These are phyloP conservation scores for Schizaphis graminum DNA, from an alignment of 2,888 invertebrate species.

Conservation along the genomic window DNA sequence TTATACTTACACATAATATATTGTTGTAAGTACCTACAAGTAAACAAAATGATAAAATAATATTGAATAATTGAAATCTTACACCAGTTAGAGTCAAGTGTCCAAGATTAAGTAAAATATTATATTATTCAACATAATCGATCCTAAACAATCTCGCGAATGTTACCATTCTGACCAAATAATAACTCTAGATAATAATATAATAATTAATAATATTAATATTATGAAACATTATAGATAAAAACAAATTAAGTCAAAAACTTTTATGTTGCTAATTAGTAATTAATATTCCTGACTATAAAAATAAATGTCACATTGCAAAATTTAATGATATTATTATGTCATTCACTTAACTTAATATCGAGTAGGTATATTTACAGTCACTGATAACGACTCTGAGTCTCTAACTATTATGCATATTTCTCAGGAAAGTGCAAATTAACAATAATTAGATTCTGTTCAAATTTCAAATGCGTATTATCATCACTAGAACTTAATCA, in stretches of 20 bases:
- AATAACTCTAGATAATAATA: not conserved
- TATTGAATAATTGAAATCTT: no score
- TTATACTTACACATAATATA: no score
- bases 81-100: not conserved
- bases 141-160: not conserved
- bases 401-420: not conserved
- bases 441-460: not conserved
- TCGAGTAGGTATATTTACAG: not conserved
- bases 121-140: not conserved
- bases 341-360: not conserved
- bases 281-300: not conserved
- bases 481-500: not conserved
- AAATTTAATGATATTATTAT: not conserved
- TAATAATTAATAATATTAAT: no score
- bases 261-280: not conserved
- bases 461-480: not conserved
- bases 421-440: not conserved
- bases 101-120: not conserved
- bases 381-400: not conserved
- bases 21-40: no score
- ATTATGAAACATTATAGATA: not conserved
- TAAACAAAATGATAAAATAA: no score
- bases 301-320: not conserved
- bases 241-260: not conserved
- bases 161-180: not conserved